Conservation (phyloP, 1,140 invertebrate genomes). For the Scaptomyza graminum region DNA sequence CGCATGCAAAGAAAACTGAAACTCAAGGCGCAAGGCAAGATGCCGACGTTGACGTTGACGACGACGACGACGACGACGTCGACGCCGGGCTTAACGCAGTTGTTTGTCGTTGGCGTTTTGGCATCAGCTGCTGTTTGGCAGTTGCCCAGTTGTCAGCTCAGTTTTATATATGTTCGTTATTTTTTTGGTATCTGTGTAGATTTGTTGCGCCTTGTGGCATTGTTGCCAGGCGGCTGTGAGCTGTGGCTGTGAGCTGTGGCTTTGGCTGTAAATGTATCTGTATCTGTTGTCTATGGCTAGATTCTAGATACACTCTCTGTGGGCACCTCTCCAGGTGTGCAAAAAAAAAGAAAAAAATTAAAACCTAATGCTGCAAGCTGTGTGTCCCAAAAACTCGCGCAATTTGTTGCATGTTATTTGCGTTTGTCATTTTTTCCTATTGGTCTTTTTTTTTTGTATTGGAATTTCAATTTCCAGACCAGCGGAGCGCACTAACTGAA, state of each 20-base stretch:
- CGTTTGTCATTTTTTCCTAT: constrained; percentile 32
- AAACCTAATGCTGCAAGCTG: constrained; percentile 45
- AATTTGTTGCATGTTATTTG: constrained; percentile 58
- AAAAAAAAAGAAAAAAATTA: constrained; percentile 30
- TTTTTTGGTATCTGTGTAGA: no score
- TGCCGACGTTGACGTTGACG: constrained; percentile 16
- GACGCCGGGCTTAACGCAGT: constrained; percentile 21
- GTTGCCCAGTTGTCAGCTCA: constrained; percentile 39
- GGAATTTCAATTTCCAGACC: constrained; percentile 40
- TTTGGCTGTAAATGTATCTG: neutral
- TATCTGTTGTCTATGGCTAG: constrained; percentile 40
- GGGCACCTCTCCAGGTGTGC: constrained; percentile 66
- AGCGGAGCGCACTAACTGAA: constrained; percentile 33
- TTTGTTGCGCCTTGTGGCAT: constrained; percentile 41
- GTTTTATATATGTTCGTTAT: no score
- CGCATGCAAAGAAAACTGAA: constrained; percentile 20
- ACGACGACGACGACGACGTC: constrained; percentile 38
- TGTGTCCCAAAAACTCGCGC: constrained; percentile 51
- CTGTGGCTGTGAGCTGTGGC: no score
- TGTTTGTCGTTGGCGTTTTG: constrained; percentile 22
- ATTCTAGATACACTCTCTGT: constrained; percentile 68
- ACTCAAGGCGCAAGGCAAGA: constrained; percentile 22
- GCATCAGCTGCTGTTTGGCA: constrained; percentile 41
- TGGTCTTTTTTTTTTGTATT: constrained; percentile 7
- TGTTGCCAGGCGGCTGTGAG: constrained; percentile 55